Evolutionary conservation across 2,797 vertebrate genomes (phyloP).

Genomic region (Sylvia borin): DNA sequence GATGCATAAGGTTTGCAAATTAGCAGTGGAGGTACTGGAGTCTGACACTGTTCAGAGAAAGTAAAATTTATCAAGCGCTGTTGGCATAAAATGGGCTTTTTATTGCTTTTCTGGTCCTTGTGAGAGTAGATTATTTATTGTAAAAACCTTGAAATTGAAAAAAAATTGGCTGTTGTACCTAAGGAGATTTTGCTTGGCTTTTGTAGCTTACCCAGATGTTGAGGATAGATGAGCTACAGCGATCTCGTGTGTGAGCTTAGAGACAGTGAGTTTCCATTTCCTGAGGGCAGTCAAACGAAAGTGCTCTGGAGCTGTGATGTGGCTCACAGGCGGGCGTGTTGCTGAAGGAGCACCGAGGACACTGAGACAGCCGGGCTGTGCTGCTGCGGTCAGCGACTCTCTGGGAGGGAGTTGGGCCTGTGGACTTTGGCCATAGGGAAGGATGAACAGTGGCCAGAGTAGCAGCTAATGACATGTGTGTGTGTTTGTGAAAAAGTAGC

Average conservation of each 20-base stretch:
- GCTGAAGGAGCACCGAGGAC: background rate
- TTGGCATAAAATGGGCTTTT: background rate
- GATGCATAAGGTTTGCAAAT: background rate
- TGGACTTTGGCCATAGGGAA: fast-evolving
- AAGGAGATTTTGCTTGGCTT: background rate
- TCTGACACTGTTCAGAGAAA: background rate
- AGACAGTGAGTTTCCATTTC: background rate
- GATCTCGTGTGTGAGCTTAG: background rate
- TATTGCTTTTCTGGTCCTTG: background rate
- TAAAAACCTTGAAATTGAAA: background rate
- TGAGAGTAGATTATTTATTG: background rate
- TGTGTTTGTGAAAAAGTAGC: background rate
- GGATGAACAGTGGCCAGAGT: background rate
- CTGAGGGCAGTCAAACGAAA: background rate
- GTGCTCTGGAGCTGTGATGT: background rate
- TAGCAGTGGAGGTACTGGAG: background rate
- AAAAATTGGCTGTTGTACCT: background rate
- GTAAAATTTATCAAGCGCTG: background rate
- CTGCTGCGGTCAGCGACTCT: fast-evolving
- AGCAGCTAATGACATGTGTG: background rate
- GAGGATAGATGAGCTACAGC: background rate
- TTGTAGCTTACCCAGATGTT: background rate
- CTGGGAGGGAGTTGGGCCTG: background rate
- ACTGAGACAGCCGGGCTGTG: background rate
- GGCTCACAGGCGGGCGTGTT: background rate